Conservation (phyloP, 2,888 invertebrate species). For the Himalopsyche tibetana region DNA sequence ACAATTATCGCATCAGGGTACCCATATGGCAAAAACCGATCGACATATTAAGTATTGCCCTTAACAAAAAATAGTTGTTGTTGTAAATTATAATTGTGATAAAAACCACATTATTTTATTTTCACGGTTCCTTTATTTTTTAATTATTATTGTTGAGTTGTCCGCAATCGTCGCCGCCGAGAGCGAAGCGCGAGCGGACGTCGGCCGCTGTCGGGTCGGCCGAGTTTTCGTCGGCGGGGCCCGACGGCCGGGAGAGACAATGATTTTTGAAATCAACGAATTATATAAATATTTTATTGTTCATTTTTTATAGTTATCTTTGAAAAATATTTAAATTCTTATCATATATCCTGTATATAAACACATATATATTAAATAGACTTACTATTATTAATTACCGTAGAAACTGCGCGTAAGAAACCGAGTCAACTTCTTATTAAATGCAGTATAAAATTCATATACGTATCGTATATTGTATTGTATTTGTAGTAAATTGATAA, state of each 20-base stretch:
- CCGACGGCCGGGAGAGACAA: slow-evolving; percentile 36
- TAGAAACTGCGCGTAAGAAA: slow-evolving; percentile 51
- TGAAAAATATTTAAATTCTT: slow-evolving; percentile 63
- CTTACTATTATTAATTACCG: slow-evolving; percentile 48
- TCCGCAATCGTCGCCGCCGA: not conserved
- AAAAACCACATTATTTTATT: slow-evolving; percentile 53
- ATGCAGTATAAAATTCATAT: slow-evolving; percentile 64
- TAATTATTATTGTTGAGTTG: slow-evolving; percentile 50
- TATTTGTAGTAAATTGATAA: slow-evolving; percentile 63
- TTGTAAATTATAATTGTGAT: slow-evolving; percentile 63
- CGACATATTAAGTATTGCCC: slow-evolving; percentile 60
- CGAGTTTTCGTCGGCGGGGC: not conserved
- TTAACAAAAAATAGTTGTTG: slow-evolving; percentile 54
- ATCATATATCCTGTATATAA: slow-evolving; percentile 60
- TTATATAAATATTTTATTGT: slow-evolving; percentile 68
- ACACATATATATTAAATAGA: slow-evolving; percentile 55
- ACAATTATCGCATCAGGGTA: slow-evolving; percentile 66
- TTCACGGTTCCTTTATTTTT: slow-evolving; percentile 57
- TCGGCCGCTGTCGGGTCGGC: not conserved
- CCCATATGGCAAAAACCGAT: slow-evolving; percentile 62
- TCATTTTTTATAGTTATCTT: slow-evolving; percentile 62
- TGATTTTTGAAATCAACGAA: slow-evolving; percentile 63
- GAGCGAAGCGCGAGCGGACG: not conserved
- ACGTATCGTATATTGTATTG: slow-evolving; percentile 65
- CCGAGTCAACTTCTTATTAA: slow-evolving; percentile 46